phyloP scores from a whole-genome alignment of 2,888 invertebrate genomes.

The Drosophila seclusa region DNA sequence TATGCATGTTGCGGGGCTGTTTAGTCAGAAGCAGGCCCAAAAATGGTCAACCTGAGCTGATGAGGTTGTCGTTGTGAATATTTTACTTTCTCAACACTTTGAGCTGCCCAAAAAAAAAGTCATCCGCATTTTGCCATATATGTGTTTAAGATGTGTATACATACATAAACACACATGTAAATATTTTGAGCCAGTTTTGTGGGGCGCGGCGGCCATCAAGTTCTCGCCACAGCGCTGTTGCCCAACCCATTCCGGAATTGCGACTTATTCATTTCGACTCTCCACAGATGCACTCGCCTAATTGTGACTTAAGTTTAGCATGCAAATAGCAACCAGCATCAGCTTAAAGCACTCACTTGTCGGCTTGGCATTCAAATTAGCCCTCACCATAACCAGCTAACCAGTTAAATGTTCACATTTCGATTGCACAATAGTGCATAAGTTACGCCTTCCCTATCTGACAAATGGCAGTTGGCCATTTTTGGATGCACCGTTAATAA shows the following conservation, averaged over 20 bases:
- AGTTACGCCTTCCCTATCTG: neutral
- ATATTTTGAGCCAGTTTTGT: conserved; percentile 14
- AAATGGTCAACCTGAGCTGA: conserved; percentile 26
- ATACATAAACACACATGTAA: neutral
- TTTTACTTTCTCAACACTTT: conserved; percentile 33
- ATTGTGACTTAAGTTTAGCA: conserved; percentile 5
- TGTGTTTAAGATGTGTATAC: conserved; percentile 7
- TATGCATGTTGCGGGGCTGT: conserved; percentile 36
- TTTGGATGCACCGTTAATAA: neutral
- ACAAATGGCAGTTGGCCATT: neutral
- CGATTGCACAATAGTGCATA: conserved; percentile 27
- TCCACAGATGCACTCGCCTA: conserved; percentile 17
- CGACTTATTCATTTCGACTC: conserved; percentile 23
- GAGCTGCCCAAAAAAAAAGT: conserved; percentile 33
- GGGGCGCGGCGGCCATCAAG: conserved; percentile 26
- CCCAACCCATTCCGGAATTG: conserved; percentile 41
- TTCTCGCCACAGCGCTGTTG: conserved; percentile 23
- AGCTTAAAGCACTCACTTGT: neutral
- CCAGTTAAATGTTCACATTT: conserved; percentile 19
- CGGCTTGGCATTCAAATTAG: conserved; percentile 26
- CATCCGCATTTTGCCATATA: conserved; percentile 19
- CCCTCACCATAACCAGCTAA: conserved; percentile 20
- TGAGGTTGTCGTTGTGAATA: conserved; percentile 13
- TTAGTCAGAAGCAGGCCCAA: conserved; percentile 20
- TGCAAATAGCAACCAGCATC: neutral